These are phyloP conservation scores for Pterophyllum scalare DNA, from an alignment of 2,113 vertebrate genomes.

Conservation along the genomic window DNA sequence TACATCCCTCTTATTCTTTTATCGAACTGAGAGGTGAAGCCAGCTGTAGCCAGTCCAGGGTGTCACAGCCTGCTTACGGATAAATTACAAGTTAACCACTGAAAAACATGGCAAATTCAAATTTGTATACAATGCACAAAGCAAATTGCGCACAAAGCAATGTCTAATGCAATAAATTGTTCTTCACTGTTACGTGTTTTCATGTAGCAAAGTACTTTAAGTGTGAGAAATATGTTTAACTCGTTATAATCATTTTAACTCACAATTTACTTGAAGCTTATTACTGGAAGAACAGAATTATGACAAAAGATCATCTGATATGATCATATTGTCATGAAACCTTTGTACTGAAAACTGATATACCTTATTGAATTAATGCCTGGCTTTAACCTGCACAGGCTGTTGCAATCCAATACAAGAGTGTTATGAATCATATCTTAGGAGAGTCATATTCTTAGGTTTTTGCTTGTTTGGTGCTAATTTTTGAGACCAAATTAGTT, in stretches of 20 bases:
- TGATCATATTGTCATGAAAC: slow-evolving; percentile 1
- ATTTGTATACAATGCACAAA: too few relatives aligned
- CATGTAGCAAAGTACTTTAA: not conserved
- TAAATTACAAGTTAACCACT: too few relatives aligned
- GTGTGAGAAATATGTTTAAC: accelerated
- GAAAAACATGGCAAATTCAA: accelerated
- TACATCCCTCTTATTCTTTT: too few relatives aligned
- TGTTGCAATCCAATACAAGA: not conserved
- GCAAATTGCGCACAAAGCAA: too few relatives aligned
- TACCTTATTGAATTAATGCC: not conserved
- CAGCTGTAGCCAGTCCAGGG: not conserved
- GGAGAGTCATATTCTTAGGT: not conserved
- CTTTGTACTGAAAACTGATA: slow-evolving; percentile 7
- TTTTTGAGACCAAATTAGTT: not conserved
- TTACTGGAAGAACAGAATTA: not conserved
- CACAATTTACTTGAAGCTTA: not conserved
- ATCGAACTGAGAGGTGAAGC: not conserved
- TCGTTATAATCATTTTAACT: not conserved
- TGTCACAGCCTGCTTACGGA: not conserved
- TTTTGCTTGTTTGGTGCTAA: not conserved
- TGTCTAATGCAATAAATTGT: not conserved
- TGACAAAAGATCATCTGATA: not conserved
- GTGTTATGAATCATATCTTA: not conserved
- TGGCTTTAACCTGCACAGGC: not conserved
- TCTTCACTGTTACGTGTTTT: not conserved